Percentiles rank a stretch among this genome's conserved stretches.
Evolutionary conservation across 2,888 invertebrate species (phyloP).

Genomic region (Bombyx huttoni): DNA sequence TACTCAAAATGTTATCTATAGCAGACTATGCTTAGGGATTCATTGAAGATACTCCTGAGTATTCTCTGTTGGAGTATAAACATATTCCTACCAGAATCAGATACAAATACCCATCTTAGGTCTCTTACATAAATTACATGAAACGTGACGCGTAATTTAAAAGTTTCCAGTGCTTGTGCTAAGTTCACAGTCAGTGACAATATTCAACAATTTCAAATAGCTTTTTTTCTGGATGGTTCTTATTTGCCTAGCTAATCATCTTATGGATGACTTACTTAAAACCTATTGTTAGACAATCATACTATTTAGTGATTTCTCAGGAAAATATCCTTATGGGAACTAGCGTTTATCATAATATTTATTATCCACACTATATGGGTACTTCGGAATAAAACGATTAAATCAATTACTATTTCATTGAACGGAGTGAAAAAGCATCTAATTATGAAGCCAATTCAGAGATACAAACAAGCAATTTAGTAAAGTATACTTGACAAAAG

Average conservation of each 20-base stretch:
- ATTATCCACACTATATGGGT: too few relatives aligned
- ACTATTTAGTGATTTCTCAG: too few relatives aligned
- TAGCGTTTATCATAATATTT: too few relatives aligned
- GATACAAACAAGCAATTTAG: neutral
- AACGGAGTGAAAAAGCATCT: too few relatives aligned
- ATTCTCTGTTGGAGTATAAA: constrained; percentile 11
- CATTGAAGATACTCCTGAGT: constrained; percentile 9
- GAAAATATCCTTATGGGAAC: too few relatives aligned
- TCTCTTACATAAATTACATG: neutral
- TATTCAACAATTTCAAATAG: neutral
- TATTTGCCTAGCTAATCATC: neutral
- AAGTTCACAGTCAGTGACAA: neutral
- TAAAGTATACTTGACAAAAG: constrained; percentile 1
- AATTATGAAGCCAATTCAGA: neutral
- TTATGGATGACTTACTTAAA: neutral
- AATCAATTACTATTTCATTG: too few relatives aligned
- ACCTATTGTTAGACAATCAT: too few relatives aligned
- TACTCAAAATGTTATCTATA: neutral
- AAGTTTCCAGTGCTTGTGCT: neutral
- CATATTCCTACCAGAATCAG: constrained; percentile 1
- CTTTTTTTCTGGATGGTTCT: neutral
- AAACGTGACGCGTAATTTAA: neutral
- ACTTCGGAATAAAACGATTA: too few relatives aligned
- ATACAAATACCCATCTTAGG: neutral
- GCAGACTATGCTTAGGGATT: neutral